These are phyloP conservation scores for Tachysurus fulvidraco DNA, from an alignment of 2,113 vertebrate genomes.

Conservation along the genomic window DNA sequence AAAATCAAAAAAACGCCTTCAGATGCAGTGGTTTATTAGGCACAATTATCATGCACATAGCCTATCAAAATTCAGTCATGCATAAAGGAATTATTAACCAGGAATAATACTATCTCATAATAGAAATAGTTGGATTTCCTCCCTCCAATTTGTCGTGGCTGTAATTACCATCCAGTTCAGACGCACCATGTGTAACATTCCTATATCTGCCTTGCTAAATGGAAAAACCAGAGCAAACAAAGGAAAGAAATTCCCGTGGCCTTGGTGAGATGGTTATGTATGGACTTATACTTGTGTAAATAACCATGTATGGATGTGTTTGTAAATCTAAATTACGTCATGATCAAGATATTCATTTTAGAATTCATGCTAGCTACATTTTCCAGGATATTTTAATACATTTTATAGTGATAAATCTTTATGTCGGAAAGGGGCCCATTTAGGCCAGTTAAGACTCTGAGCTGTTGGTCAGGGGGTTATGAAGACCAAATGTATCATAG, in stretches of 20 bases:
- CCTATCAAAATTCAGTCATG: constrained; percentile 60
- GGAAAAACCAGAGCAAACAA: constrained; percentile 49
- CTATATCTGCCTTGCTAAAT: constrained; percentile 43
- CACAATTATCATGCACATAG: constrained; percentile 57
- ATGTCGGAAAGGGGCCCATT: neutral
- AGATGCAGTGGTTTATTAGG: constrained; percentile 57
- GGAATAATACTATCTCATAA: constrained; percentile 58
- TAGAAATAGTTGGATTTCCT: constrained; percentile 53
- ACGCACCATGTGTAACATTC: constrained; percentile 47
- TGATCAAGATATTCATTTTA: neutral
- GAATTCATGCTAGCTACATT: neutral
- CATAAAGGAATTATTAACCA: constrained; percentile 60
- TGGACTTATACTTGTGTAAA: neutral
- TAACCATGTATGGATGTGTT: too few species aligned
- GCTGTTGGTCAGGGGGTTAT: neutral
- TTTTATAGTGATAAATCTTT: neutral
- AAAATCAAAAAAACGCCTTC: constrained; percentile 50
- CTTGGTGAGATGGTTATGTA: neutral
- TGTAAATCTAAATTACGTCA: neutral
- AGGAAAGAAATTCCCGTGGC: constrained; percentile 22
- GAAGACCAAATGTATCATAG: neutral
- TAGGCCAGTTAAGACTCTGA: neutral
- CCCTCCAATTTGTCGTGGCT: constrained; percentile 52
- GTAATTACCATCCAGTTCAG: constrained; percentile 58
- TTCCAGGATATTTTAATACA: neutral